Evolutionary conservation across 2,797 vertebrate genomes (phyloP).

Genomic region (Enteromius viviparus): DNA sequence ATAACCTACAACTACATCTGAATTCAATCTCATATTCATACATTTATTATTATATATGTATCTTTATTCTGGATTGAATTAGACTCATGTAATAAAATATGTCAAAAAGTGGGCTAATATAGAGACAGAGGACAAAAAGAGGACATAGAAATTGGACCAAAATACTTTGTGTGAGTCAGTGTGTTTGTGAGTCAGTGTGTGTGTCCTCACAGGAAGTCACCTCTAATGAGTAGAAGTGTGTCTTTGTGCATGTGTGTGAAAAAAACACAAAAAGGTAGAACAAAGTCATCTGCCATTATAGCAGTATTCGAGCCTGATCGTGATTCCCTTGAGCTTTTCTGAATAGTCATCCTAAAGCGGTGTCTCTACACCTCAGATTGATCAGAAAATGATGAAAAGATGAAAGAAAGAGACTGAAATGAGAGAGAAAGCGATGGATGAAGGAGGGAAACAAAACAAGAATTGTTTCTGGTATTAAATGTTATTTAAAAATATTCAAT

Average conservation of each 20-base stretch:
- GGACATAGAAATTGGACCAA: slow-evolving; percentile 21
- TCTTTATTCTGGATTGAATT: background rate
- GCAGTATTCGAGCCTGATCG: background rate
- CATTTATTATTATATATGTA: background rate
- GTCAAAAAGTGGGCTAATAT: slow-evolving; percentile 18
- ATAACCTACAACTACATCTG: background rate
- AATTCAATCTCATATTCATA: background rate
- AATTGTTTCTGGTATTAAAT: slow-evolving; percentile 27
- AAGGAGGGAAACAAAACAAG: background rate
- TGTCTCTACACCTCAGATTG: slow-evolving; percentile 18
- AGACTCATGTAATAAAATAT: background rate
- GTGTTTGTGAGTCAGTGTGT: background rate
- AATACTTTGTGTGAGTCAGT: slow-evolving; percentile 10
- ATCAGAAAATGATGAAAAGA: slow-evolving; percentile 9
- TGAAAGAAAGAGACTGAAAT: slow-evolving; percentile 1
- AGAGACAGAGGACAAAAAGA: slow-evolving; percentile 27
- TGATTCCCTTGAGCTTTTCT: background rate
- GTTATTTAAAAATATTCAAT: slow-evolving; percentile 42
- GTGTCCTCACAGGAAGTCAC: slow-evolving; percentile 27
- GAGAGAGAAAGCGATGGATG: background rate
- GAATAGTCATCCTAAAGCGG: background rate
- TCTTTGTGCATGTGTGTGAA: slow-evolving; percentile 1
- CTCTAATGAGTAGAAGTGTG: slow-evolving; percentile 20
- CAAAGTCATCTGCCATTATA: slow-evolving; percentile 27
- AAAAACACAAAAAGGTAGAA: slow-evolving; percentile 7